Evolutionary conservation across 2,888 invertebrate species (phyloP), one percentile per base, ranked within the genome.

Genomic region (Ceramica pisi): DNA sequence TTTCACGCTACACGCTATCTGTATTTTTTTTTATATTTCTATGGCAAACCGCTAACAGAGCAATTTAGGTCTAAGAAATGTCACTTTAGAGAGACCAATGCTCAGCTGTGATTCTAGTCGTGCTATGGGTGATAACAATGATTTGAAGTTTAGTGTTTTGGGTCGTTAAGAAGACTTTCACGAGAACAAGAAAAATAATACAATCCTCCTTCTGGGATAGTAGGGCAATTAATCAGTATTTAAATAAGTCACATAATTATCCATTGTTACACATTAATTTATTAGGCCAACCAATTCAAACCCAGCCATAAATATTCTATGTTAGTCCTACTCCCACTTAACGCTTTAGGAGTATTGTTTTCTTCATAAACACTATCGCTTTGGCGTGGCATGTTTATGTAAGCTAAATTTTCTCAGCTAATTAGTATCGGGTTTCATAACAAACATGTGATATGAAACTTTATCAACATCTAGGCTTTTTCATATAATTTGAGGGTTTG

Each of bases 371-470:
- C 10, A 60, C 21, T 41, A 59, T 21, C 46, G 38, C 41, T 76
- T 59, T 64, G 71, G 73, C 26, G 72, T 35, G 71, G 66, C 41
- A n/a, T 83, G 76, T 81, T 83, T 74, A 66, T 44, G 26, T 41
- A 63, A 62, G 53, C 62, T 16, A 68, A 72, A 67, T 70, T 44
- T 57, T 51, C n/a, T 16, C 38, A 1, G 23, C 51, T 63, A 68
- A 84, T 81, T 83, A 71, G 84, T 62, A 61, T 83, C 66, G 23
- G 48, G 63, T 81, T 84, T 64, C 81, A 56, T 55, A 38, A 55
- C 44, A 61, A 65, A 73, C 67, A 61, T 60, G 67, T 23, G 19
- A 68, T 26, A 38, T 21, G 60, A 75, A 59, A 60, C 56, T 62
- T 55, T n/a, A 44, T 41, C 50, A 82, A 46, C 61, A 65, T 56